These are phyloP conservation scores for Dreissena polymorpha DNA, from an alignment of 1,140 invertebrate genomes.

Conservation along the genomic window DNA sequence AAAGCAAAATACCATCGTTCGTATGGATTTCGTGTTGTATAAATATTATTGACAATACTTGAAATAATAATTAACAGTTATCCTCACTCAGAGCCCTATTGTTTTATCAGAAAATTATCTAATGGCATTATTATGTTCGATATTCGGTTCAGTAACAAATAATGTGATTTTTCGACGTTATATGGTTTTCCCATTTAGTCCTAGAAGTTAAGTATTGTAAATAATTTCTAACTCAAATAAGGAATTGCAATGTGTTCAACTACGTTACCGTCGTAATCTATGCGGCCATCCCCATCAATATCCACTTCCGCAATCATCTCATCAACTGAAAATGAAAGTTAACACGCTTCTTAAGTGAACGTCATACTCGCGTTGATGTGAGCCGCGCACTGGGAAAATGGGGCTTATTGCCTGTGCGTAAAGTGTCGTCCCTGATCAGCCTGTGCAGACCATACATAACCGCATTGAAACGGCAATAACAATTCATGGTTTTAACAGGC, in stretches of 20 bases:
- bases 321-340: slow-evolving; percentile 85
- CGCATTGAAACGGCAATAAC: background rate
- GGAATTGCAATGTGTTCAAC: background rate
- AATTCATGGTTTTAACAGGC: background rate
- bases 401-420: too few relatives aligned
- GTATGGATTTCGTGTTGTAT: too few relatives aligned
- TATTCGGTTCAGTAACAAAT: background rate
- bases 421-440: too few relatives aligned
- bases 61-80: too few relatives aligned
- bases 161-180: background rate
- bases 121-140: background rate
- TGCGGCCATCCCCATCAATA: slow-evolving; percentile 87
- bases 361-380: background rate
- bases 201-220: background rate
- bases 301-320: slow-evolving; percentile 99
- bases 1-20: too few relatives aligned
- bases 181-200: background rate
- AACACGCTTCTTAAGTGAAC: background rate
- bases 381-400: background rate
- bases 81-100: too few relatives aligned
- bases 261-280: slow-evolving; percentile 75
- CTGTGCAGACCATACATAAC: background rate
- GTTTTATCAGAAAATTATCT: background rate
- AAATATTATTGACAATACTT: too few relatives aligned
- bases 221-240: background rate